Conservation (phyloP, 2,113 vertebrate species). For the Sterna hirundo region DNA sequence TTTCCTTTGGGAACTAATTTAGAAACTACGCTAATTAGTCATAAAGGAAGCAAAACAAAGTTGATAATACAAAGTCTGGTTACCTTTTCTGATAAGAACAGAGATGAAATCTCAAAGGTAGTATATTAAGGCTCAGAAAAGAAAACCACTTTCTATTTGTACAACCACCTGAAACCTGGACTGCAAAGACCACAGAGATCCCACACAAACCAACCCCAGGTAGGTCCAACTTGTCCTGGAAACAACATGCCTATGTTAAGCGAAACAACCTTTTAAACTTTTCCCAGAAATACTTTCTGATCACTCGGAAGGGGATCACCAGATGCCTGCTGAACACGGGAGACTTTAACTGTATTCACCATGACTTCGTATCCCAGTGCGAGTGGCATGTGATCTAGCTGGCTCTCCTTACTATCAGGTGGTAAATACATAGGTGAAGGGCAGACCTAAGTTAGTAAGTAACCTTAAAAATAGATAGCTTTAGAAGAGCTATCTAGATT, state of each 20-base stretch:
- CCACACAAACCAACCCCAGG: background rate
- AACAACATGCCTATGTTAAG: background rate
- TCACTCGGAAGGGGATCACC: background rate
- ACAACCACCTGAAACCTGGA: background rate
- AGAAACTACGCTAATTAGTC: background rate
- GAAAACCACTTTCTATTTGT: background rate
- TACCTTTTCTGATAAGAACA: conserved; percentile 9
- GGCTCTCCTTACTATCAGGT: background rate
- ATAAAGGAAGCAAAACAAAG: conserved; percentile 1
- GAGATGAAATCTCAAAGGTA: background rate
- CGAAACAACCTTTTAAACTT: background rate
- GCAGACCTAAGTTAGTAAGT: background rate
- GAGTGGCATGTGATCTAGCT: background rate
- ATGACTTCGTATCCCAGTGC: background rate
- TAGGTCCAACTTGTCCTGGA: background rate
- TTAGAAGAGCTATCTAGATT: background rate
- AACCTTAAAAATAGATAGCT: background rate
- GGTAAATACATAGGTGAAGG: background rate
- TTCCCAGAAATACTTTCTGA: background rate
- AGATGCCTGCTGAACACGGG: background rate
- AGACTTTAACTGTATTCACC: background rate
- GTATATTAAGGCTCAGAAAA: background rate
- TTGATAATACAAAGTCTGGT: background rate
- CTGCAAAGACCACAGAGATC: background rate
- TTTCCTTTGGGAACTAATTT: background rate